Percentiles rank a stretch among this genome's conserved stretches.
These are phyloP conservation scores for Pardosa pseudoannulata DNA, from an alignment of 2,888 invertebrate species.

Conservation along the genomic window DNA sequence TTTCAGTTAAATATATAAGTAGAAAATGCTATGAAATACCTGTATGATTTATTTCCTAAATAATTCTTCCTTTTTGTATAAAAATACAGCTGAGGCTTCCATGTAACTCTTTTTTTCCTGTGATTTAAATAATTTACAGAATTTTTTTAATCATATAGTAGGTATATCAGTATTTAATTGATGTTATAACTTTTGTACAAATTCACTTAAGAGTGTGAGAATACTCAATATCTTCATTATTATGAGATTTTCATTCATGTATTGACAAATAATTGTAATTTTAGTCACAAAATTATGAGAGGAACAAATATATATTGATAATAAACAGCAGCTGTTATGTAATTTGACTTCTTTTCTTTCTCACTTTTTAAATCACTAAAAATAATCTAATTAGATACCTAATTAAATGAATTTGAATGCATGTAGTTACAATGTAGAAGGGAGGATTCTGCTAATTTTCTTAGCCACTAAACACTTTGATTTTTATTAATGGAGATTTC, in stretches of 20 bases:
- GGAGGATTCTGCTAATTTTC: too few relatives aligned
- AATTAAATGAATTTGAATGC: too few relatives aligned
- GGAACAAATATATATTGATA: slow-evolving; percentile 19
- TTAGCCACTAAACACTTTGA: too few relatives aligned
- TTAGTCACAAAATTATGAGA: slow-evolving; percentile 8
- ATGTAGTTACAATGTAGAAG: too few relatives aligned
- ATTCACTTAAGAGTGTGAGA: not conserved
- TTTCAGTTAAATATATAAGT: not conserved
- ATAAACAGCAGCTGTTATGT: slow-evolving; percentile 15
- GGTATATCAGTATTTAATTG: not conserved
- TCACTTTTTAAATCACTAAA: too few relatives aligned
- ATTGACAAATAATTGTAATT: not conserved
- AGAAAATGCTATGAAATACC: not conserved
- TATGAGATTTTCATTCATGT: not conserved
- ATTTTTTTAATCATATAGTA: not conserved
- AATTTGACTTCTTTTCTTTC: not conserved
- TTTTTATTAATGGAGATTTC: too few relatives aligned
- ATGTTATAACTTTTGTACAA: not conserved
- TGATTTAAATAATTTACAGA: not conserved
- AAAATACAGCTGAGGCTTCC: not conserved
- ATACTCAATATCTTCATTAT: too few relatives aligned
- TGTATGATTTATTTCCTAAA: not conserved
- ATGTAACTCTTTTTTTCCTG: not conserved
- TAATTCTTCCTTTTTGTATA: not conserved
- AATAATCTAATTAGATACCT: too few relatives aligned